Percentiles rank a stretch among this genome's conserved stretches.
phyloP scores from a whole-genome alignment of 2,113 vertebrate species.

The Polypterus senegalus region DNA sequence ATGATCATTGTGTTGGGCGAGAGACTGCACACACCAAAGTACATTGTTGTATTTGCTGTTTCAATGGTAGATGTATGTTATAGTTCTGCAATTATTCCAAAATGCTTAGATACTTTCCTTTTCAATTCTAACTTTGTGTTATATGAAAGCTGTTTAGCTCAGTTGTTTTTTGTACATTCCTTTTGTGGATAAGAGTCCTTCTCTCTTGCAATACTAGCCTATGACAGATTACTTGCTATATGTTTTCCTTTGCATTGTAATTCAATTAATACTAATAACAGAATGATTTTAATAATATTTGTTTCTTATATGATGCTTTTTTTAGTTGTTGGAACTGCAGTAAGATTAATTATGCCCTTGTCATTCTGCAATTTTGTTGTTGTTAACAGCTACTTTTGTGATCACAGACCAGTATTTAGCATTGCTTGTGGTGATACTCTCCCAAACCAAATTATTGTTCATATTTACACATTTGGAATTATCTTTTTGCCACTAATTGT shows the following conservation, averaged over 20 bases:
- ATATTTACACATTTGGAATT: neutral
- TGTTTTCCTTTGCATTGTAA: constrained; percentile 41
- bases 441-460: constrained; percentile 26
- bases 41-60: constrained; percentile 37
- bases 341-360: constrained; percentile 28
- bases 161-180: constrained; percentile 35
- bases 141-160: constrained; percentile 34
- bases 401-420: constrained; percentile 40
- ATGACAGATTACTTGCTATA: constrained; percentile 42
- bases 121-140: constrained; percentile 32
- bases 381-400: constrained; percentile 48
- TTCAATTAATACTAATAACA: constrained; percentile 30
- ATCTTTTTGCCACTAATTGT: constrained; percentile 24
- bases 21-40: constrained; percentile 39
- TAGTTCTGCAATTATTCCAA: constrained; percentile 32
- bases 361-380: constrained; percentile 39
- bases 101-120: constrained; percentile 39
- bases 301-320: constrained; percentile 22
- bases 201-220: constrained; percentile 39
- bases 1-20: constrained; percentile 22
- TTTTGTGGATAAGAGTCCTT: constrained; percentile 27
- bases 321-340: accelerated
- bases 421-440: constrained; percentile 38
- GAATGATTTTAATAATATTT: constrained; percentile 31
- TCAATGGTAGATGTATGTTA: constrained; percentile 34